Percentiles rank a stretch among this genome's conserved stretches.
phyloP scores from a whole-genome alignment of 2,888 invertebrate species.

The Vanessa cardui region DNA sequence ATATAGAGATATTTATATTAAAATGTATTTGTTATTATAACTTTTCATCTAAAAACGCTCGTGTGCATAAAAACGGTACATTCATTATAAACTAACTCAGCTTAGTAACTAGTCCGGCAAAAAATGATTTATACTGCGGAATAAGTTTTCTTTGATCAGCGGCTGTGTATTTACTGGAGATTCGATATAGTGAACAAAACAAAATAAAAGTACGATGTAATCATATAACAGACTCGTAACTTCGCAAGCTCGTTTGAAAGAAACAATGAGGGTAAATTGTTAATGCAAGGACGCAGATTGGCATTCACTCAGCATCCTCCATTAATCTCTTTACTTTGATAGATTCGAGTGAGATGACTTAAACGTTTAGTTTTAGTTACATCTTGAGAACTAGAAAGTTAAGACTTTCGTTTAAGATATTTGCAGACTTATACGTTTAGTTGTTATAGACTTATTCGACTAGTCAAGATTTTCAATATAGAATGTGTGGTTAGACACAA shows the following conservation, averaged over 20 bases:
- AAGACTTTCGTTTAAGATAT: constrained; percentile 18
- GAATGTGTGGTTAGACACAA: neutral
- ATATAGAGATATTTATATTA: too few species aligned
- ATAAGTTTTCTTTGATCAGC: too few species aligned
- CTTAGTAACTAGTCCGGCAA: too few species aligned
- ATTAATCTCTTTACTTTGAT: constrained; percentile 9
- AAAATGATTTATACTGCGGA: too few species aligned
- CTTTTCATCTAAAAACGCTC: too few species aligned
- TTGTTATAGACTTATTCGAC: neutral
- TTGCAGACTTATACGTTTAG: constrained; percentile 4
- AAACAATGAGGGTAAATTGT: constrained; percentile 23
- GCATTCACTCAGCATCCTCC: constrained; percentile 25
- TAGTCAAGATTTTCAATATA: neutral
- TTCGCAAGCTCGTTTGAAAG: constrained; percentile 4
- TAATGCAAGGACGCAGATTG: constrained; percentile 24
- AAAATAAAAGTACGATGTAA: neutral
- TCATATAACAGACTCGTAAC: constrained; percentile 4
- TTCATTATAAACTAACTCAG: too few species aligned
- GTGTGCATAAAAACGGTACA: too few species aligned
- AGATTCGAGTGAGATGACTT: neutral
- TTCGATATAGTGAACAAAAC: neutral
- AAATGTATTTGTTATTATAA: too few species aligned
- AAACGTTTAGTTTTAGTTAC: constrained; percentile 1
- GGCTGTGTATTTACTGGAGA: too few species aligned
- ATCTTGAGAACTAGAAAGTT: constrained; percentile 20